Percentiles rank a stretch among this genome's conserved stretches.
phyloP scores from a whole-genome alignment of 2,797 vertebrate species.

The Masticophis lateralis region DNA sequence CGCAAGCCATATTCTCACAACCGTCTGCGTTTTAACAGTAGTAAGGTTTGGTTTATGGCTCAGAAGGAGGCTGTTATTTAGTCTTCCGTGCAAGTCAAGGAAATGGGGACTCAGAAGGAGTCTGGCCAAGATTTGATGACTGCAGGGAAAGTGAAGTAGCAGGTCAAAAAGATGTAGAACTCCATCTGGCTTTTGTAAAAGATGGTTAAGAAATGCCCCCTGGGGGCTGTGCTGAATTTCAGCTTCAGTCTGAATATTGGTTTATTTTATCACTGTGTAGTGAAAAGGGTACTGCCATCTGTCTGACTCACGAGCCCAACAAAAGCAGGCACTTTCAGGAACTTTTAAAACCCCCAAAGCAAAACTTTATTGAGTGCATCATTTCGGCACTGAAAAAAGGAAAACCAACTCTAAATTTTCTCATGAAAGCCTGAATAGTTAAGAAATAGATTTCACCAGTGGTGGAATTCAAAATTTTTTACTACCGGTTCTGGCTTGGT shows the following conservation, averaged over 20 bases:
- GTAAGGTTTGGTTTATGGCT: accelerated
- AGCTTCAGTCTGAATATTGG: neutral
- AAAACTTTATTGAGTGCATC: too few relatives aligned
- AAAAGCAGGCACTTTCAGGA: too few relatives aligned
- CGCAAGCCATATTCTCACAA: neutral
- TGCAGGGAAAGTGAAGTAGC: neutral
- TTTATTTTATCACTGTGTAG: neutral
- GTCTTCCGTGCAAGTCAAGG: neutral
- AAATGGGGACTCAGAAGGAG: neutral
- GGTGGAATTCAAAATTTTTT: too few relatives aligned
- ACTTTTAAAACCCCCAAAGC: too few relatives aligned
- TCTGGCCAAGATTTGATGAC: neutral
- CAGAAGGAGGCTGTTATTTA: accelerated
- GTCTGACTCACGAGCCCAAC: too few relatives aligned
- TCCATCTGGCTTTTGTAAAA: neutral
- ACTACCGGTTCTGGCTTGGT: too few relatives aligned
- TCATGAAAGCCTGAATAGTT: too few relatives aligned
- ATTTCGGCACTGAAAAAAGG: too few relatives aligned
- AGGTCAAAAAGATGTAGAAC: neutral
- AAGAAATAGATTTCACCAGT: too few relatives aligned
- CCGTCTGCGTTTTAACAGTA: neutral
- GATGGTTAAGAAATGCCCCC: neutral
- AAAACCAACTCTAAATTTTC: too few relatives aligned
- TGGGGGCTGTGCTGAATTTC: neutral
- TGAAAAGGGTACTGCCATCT: neutral